phyloP scores from a whole-genome alignment of 2,113 vertebrate species.

The Dasyprocta punctata region DNA sequence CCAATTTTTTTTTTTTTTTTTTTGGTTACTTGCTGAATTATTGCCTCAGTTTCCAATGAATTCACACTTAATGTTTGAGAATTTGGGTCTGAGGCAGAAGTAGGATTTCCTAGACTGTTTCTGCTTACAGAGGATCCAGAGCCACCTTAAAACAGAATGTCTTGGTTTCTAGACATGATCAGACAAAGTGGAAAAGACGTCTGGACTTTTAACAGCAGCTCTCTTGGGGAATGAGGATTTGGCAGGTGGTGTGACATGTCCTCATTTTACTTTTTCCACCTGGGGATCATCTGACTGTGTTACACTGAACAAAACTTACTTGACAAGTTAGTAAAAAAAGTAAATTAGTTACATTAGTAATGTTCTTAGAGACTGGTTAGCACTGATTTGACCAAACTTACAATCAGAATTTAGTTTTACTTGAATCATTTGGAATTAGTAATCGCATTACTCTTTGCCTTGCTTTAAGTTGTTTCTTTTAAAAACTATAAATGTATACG shows the following conservation, averaged over 20 bases:
- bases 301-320: neutral
- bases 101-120: neutral
- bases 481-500: conserved; percentile 23
- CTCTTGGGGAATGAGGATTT: neutral
- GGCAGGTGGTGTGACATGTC: neutral
- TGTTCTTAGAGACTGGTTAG: neutral
- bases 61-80: neutral
- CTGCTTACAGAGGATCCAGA: neutral
- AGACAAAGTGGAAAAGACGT: neutral
- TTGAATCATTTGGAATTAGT: conserved; percentile 26
- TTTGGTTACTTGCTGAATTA: neutral
- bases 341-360: neutral
- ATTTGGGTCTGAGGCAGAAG: neutral
- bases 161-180: neutral
- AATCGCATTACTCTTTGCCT: neutral
- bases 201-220: neutral
- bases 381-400: conserved; percentile 40
- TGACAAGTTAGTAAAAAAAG: conserved; percentile 24
- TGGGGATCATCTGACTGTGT: neutral
- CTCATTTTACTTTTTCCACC: neutral
- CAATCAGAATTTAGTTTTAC: conserved; percentile 17
- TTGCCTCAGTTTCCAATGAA: neutral
- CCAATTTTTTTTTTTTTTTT: neutral
- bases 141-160: neutral
- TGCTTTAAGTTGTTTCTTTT: conserved; percentile 48